A percentile compares a stretch with the other conserved stretches of the same genome.
Evolutionary conservation across 2,113 vertebrate genomes (phyloP).

Genomic region (Saimiri boliviensis): DNA sequence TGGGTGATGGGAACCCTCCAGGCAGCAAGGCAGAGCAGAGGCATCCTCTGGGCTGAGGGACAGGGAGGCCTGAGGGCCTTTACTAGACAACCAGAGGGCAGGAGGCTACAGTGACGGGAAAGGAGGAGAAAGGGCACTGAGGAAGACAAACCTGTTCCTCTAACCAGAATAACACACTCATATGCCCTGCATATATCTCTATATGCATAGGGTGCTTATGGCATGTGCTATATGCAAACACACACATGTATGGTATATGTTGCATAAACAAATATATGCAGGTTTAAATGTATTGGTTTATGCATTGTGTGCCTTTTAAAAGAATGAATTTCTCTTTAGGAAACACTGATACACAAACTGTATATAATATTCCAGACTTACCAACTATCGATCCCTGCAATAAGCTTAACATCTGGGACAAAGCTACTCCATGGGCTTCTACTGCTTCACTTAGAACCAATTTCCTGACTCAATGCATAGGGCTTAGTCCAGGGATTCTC

Average conservation of each 20-base stretch:
- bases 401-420: not conserved
- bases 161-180: not conserved
- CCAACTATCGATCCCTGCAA: too few relatives aligned
- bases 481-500: not conserved
- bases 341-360: not conserved
- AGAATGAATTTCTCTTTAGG: not conserved
- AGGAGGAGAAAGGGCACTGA: not conserved
- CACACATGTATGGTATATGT: not conserved
- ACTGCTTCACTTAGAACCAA: not conserved
- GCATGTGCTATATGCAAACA: not conserved
- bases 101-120: not conserved
- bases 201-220: not conserved
- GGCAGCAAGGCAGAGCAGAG: not conserved
- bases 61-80: not conserved
- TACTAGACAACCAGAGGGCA: not conserved
- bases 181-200: not conserved
- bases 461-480: not conserved
- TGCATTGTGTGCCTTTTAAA: not conserved
- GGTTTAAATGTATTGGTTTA: not conserved
- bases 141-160: not conserved
- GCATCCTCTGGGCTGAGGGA: not conserved
- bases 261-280: not conserved
- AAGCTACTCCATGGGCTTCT: not conserved
- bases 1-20: not conserved
- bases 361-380: not conserved